Base-by-base conservation (phyloP, 92 coral and sea anemone genomes). In the Zoanthus sansibaricus region DNA sequence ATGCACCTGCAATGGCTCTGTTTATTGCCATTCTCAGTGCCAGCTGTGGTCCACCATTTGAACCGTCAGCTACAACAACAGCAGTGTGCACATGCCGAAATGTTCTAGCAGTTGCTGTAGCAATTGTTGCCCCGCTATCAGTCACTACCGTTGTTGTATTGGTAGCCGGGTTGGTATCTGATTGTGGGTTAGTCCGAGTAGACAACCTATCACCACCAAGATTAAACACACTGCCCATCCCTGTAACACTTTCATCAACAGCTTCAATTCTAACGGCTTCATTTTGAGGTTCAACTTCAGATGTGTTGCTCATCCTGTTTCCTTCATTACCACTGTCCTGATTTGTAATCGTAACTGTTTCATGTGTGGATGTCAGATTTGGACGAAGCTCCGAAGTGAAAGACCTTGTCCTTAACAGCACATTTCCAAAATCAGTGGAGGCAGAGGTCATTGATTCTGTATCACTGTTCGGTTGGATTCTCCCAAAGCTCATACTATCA, bases 21-120 rank as follows among this genome's bases (percentile, higher is more conserved):
- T 96, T 94, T 71, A 96, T 92, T 42, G 95, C 95, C 56, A 94
- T 92, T 87, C 94, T 93, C 76, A 95, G 80, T 6, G 98, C 98
- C 72, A 92, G 71, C 91, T 92, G 98, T 37, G 98, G 96, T 25
- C 96, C 96, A 32, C 94, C 95, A 51, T 86, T 87, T 4, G 90
- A 85, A 2, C 96, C 97, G 61, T 93, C 96, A 17, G 95, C 94
- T 45, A 92, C 92, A 14, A 94, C 94, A 68, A 92, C 94, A 0
- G 95, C 98, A 11, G 98, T 92, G 76, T 92, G 98, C 21, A 94
- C 98, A 82, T 94, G 98, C 6, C 98, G 83, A 73, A 91, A 93
- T 45, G 98, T 94, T 61, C 98, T 86, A 9, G 98, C 98, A 17
- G 98, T 94, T 70, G 98, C 98, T 67, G 98, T 94, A 17, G 98